phyloP scores from a whole-genome alignment of 2,113 vertebrate species.

The Oceanodroma tethys region DNA sequence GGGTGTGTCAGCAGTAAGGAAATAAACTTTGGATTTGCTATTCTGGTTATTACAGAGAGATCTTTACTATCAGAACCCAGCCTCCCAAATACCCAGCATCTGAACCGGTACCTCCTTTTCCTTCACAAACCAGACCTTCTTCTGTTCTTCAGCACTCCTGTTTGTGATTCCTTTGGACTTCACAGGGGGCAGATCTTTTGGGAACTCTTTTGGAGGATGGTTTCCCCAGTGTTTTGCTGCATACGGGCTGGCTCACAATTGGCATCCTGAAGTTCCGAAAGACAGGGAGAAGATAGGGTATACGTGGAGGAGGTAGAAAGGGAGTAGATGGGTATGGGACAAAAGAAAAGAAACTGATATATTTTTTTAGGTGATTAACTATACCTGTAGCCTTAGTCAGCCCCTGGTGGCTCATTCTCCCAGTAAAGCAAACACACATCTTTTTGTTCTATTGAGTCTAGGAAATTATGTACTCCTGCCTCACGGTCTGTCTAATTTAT shows the following conservation, averaged over 20 bases:
- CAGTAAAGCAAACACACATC: neutral
- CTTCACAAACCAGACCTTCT: neutral
- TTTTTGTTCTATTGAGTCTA: neutral
- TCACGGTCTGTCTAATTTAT: neutral
- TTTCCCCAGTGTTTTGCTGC: neutral
- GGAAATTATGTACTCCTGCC: neutral
- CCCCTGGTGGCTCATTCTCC: neutral
- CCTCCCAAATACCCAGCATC: neutral
- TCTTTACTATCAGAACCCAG: neutral
- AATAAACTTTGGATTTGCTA: neutral
- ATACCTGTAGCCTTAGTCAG: neutral
- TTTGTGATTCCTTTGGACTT: neutral
- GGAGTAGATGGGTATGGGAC: too few species aligned
- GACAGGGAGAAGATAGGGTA: neutral
- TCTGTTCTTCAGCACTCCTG: neutral
- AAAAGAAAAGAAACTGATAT: neutral
- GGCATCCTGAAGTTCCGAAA: neutral
- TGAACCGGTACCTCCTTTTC: neutral
- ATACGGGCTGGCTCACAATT: neutral
- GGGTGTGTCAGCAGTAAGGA: neutral
- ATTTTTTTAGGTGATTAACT: neutral
- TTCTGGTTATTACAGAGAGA: neutral
- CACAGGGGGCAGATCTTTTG: neutral
- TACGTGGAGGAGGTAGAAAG: neutral
- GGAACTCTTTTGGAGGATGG: neutral